A percentile compares a stretch with the other conserved stretches of the same genome.
These are phyloP conservation scores for Platichthys flesus DNA, from an alignment of 2,113 vertebrate genomes.

Conservation along the genomic window DNA sequence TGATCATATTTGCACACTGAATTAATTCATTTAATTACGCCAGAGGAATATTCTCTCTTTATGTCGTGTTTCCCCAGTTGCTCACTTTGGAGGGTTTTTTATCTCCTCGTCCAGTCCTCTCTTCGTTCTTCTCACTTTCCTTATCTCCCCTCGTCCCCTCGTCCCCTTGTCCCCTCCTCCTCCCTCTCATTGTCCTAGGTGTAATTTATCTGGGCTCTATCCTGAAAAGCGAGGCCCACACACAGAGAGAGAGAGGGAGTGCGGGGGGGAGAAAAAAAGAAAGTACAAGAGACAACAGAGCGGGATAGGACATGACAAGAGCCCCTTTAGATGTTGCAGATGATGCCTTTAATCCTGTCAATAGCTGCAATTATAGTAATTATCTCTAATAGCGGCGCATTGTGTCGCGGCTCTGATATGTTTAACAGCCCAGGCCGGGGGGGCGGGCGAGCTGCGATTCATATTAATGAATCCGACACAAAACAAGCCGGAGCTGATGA, in stretches of 20 bases:
- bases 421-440: slow-evolving; percentile 77
- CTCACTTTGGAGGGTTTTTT: background rate
- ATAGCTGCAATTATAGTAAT: slow-evolving; percentile 86
- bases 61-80: background rate
- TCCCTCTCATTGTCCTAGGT: slow-evolving; percentile 51
- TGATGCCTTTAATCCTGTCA: slow-evolving; percentile 85
- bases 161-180: background rate
- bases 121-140: slow-evolving; percentile 8
- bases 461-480: slow-evolving; percentile 72
- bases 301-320: slow-evolving; percentile 59
- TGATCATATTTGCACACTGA: slow-evolving; percentile 66
- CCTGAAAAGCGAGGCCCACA: slow-evolving; percentile 57
- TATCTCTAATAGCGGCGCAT: slow-evolving; percentile 81
- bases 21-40: slow-evolving; percentile 37
- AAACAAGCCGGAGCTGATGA: slow-evolving; percentile 60
- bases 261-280: background rate
- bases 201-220: slow-evolving; percentile 68
- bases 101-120: slow-evolving; percentile 24
- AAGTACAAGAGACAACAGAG: slow-evolving; percentile 55
- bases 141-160: slow-evolving; percentile 45
- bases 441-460: slow-evolving; percentile 55
- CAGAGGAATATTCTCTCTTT: background rate
- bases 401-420: slow-evolving; percentile 78
- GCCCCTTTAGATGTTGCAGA: slow-evolving; percentile 78
- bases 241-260: background rate